phyloP scores from a whole-genome alignment of 1,140 invertebrate species.

The Neotoxoptera formosana region DNA sequence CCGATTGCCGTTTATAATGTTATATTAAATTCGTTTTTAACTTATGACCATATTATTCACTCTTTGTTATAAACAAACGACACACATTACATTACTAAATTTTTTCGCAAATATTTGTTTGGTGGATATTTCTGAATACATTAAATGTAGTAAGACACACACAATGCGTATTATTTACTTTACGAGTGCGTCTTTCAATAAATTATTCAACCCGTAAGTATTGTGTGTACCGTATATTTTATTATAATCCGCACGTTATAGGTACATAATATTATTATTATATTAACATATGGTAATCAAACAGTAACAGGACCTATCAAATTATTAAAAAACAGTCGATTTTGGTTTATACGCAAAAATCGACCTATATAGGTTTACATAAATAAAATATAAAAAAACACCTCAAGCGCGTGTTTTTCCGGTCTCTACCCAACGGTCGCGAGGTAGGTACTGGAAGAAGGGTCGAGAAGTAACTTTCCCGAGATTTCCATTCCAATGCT shows the following conservation, averaged over 20 bases:
- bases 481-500: constrained; percentile 24
- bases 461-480: not conserved
- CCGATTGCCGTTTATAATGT: not conserved
- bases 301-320: not conserved
- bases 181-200: not conserved
- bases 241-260: not conserved
- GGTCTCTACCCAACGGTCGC: not conserved
- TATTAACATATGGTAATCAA: not conserved
- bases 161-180: not conserved
- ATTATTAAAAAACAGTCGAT: not conserved
- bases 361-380: not conserved
- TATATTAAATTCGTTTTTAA: not conserved
- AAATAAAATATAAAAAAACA: not conserved
- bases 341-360: no score
- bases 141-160: not conserved
- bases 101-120: not conserved
- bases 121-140: not conserved
- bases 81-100: not conserved
- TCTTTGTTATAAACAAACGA: not conserved
- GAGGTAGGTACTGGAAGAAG: not conserved
- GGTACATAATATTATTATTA: not conserved
- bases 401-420: not conserved
- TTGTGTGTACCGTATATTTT: not conserved
- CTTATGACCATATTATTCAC: not conserved
- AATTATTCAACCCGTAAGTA: not conserved